Conservation (phyloP, 2,113 vertebrate species). For the Xenopus borealis region DNA sequence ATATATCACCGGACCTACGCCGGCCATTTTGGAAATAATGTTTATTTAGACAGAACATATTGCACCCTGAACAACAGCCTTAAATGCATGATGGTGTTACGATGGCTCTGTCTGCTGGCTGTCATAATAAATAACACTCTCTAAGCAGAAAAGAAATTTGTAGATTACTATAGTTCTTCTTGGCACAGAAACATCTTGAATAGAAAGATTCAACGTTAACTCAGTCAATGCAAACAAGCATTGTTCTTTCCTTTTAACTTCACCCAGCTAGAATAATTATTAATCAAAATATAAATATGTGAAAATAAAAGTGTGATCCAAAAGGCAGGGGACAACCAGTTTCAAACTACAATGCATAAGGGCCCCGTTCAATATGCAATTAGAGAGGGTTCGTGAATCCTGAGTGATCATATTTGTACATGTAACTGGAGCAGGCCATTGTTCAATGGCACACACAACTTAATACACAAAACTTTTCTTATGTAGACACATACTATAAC, state of each 20-base stretch:
- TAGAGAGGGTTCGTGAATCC: too few relatives aligned
- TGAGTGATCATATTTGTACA: too few relatives aligned
- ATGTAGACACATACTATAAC: too few relatives aligned
- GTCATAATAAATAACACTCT: constrained; percentile 56
- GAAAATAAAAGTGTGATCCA: constrained; percentile 29
- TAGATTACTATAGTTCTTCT: constrained; percentile 37
- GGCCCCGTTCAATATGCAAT: neutral
- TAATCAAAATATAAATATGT: constrained; percentile 38
- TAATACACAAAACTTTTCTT: too few relatives aligned
- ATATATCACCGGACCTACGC: constrained; percentile 61
- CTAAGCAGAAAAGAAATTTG: constrained; percentile 47
- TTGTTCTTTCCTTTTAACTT: constrained; percentile 25
- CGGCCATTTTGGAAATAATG: constrained; percentile 57
- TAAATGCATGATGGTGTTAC: constrained; percentile 58
- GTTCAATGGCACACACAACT: too few relatives aligned
- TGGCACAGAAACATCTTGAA: constrained; percentile 26
- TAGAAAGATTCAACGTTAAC: constrained; percentile 22
- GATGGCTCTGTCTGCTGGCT: constrained; percentile 54
- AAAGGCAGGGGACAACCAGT: constrained; percentile 8
- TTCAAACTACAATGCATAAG: constrained; percentile 9
- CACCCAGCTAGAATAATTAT: constrained; percentile 28
- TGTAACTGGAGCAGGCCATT: too few relatives aligned
- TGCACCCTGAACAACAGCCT: constrained; percentile 58
- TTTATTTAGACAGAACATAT: constrained; percentile 68
- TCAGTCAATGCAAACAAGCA: constrained; percentile 37